Evolutionary conservation across 1,140 invertebrate species (phyloP).

Genomic region (Pseudomyrmex sp.): DNA sequence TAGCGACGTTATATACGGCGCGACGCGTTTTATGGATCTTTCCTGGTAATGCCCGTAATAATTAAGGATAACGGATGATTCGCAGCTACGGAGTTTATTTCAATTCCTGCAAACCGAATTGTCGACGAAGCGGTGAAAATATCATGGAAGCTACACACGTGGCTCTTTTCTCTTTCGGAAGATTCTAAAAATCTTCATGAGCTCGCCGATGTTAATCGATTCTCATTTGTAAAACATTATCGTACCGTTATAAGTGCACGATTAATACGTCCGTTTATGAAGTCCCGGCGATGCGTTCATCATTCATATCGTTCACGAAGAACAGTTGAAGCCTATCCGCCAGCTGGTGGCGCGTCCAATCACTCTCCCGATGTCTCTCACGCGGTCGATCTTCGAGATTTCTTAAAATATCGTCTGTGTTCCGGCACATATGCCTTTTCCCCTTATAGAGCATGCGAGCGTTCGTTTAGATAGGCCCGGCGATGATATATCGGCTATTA

Average conservation of each 20-base stretch:
- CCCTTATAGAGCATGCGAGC: conserved; percentile 3
- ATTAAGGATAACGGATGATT: conserved; percentile 55
- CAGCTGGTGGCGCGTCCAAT: conserved; percentile 47
- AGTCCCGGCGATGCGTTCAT: neutral
- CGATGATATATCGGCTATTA: conserved; percentile 80
- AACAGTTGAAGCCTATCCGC: conserved; percentile 33
- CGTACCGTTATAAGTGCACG: neutral
- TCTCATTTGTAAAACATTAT: conserved; percentile 22
- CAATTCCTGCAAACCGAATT: conserved; percentile 53
- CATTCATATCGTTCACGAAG: conserved; percentile 30
- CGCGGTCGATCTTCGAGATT: conserved; percentile 25
- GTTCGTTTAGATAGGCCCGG: conserved; percentile 56
- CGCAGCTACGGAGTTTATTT: conserved; percentile 22
- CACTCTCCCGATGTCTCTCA: conserved; percentile 10
- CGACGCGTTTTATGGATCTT: conserved; percentile 41
- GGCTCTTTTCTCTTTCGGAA: neutral
- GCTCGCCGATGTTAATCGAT: neutral
- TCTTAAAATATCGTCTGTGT: conserved; percentile 28
- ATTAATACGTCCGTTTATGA: conserved; percentile 20
- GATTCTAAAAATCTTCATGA: neutral
- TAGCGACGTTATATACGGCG: conserved; percentile 53
- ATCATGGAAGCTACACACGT: neutral
- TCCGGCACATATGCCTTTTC: conserved; percentile 25
- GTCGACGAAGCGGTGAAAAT: conserved; percentile 10
- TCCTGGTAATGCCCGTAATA: conserved; percentile 54